phyloP scores from a whole-genome alignment of 1,140 invertebrate genomes.

The Drosophila bifasciata region DNA sequence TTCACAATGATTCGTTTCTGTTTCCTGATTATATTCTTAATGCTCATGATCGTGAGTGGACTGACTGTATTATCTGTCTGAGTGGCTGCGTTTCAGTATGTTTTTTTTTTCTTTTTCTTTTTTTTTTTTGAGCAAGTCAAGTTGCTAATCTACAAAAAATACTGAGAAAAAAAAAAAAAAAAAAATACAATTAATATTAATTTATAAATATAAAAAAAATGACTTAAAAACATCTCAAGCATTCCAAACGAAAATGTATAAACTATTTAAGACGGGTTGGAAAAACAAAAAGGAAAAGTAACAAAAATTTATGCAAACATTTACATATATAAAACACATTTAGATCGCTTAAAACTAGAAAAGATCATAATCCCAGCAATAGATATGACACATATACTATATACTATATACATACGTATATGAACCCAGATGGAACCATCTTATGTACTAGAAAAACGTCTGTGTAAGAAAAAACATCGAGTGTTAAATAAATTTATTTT shows the following conservation, averaged over 20 bases:
- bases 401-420: constrained; percentile 13
- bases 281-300: constrained; percentile 26
- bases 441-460: constrained; percentile 39
- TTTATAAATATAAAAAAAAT: constrained; percentile 40
- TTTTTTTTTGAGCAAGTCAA: constrained; percentile 71
- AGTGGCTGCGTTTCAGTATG: constrained; percentile 17
- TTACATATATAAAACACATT: constrained; percentile 28
- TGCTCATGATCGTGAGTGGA: neutral
- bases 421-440: constrained; percentile 40
- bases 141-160: constrained; percentile 58
- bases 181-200: constrained; percentile 36
- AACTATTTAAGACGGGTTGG: constrained; percentile 69
- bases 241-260: constrained; percentile 53
- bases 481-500: constrained; percentile 70
- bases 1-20: constrained; percentile 43
- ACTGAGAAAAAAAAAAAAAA: constrained; percentile 33
- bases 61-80: constrained; percentile 13
- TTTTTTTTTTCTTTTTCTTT: constrained; percentile 13
- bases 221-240: constrained; percentile 51
- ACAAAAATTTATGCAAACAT: constrained; percentile 11
- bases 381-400: constrained; percentile 39
- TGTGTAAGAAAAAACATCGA: constrained; percentile 76
- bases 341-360: constrained; percentile 53
- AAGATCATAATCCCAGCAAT: constrained; percentile 14
- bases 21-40: constrained; percentile 22